Evolutionary conservation across 2,113 vertebrate species (phyloP), one percentile per base, ranked within the genome.

Genomic region (Phasianus colchicus): DNA sequence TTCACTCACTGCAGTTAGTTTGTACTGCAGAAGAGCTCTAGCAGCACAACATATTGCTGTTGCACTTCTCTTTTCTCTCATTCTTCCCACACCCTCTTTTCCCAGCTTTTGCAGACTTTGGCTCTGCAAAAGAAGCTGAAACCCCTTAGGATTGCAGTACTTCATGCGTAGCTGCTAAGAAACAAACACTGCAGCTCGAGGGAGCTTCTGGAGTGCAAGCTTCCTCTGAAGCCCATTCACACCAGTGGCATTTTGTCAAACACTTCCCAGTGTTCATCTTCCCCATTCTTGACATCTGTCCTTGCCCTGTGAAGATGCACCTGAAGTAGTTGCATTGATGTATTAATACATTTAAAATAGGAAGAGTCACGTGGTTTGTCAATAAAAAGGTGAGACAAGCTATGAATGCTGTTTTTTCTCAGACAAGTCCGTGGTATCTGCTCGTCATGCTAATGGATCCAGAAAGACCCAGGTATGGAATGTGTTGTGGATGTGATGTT

Each of bases 1-100:
- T 52, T 73, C 42, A 36, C 2, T 1, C 36, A 38, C 5, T 78
- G 73, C 86, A 87, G 80, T 78, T 13, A 60, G 34, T 69, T 71
- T 87, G 75, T 64, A 90, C 64, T 19, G 29, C 45, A 70, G 83
- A 47, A 84, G 38, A 81, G n/a, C 64, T 34, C 1, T 15, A 90
- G 40, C 38, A 82, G 61, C 38, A 17, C 2, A 3, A 55, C 47
- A 58, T 63, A 70, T 64, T 82, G 67, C 83, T 47, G 25, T 47
- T 60, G 36, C 11, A 32, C 45, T 82, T 42, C 30, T 45, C 21
- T 67, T 58, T 60, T 57, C 27, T 52, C 57, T 89, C 8, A 0
- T 89, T 81, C 65, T n/a, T 38, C 43, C 92, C 74, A 77, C 67
- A 43, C 58, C 27, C 29, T 86, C 45, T 93, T 87, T 77, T 50